These are phyloP conservation scores for Galaxias olidus DNA, from an alignment of 2,797 vertebrate species.

Conservation along the genomic window DNA sequence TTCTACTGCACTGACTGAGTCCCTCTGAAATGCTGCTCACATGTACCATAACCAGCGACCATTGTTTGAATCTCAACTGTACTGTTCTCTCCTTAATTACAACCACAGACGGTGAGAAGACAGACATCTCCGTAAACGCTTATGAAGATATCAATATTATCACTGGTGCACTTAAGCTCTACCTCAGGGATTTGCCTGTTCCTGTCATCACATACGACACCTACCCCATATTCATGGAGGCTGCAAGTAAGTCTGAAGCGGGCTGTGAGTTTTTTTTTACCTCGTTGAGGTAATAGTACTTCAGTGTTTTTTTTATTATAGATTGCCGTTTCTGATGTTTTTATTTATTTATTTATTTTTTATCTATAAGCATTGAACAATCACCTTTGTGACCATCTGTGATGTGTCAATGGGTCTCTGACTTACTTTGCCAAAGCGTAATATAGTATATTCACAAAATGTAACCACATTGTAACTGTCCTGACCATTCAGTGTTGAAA, in stretches of 20 bases:
- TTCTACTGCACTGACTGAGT: constrained; percentile 5
- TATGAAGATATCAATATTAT: constrained; percentile 99
- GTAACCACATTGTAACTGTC: background rate
- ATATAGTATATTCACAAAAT: too few species aligned
- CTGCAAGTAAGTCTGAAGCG: constrained; percentile 86
- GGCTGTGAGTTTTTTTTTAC: too few species aligned
- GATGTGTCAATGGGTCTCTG: too few species aligned
- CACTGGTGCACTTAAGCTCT: constrained; percentile 97
- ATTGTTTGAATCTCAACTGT: too few species aligned
- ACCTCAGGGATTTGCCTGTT: constrained; percentile 98
- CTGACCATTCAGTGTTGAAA: constrained; percentile 3
- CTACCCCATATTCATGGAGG: constrained; percentile 96
- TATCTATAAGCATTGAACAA: too few species aligned
- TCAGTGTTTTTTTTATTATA: too few species aligned
- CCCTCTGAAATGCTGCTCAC: constrained; percentile 19
- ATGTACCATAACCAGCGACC: too few species aligned
- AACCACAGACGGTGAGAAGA: constrained; percentile 93
- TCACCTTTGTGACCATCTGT: too few species aligned
- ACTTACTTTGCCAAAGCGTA: too few species aligned
- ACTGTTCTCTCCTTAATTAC: background rate
- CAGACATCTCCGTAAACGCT: constrained; percentile 95
- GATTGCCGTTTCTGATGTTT: too few species aligned
- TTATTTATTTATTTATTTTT: too few species aligned
- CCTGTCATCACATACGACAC: constrained; percentile 96
- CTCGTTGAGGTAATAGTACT: too few species aligned